A percentile compares a stretch with the other conserved stretches of the same genome.
Evolutionary conservation across 2,113 vertebrate species (phyloP).

Genomic region (Stigmatopora nigra): DNA sequence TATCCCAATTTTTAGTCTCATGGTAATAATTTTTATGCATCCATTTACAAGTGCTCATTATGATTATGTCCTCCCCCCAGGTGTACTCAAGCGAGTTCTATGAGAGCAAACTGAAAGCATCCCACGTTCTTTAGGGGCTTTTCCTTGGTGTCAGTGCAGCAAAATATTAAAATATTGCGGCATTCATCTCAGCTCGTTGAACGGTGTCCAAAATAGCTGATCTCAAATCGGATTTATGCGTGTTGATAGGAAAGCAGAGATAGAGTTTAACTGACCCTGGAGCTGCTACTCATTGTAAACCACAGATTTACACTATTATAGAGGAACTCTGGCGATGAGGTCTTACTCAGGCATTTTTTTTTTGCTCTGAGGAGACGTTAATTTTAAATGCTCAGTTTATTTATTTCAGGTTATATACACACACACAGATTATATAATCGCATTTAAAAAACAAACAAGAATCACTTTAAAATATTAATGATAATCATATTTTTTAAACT

Average conservation of each 20-base stretch:
- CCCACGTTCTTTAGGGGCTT: background rate
- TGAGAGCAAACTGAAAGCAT: background rate
- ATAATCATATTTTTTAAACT: too few relatives aligned
- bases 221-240: conserved; percentile 29
- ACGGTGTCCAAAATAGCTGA: conserved; percentile 18
- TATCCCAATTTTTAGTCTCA: background rate
- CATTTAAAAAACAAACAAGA: too few relatives aligned
- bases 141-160: conserved; percentile 1
- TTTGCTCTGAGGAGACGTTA: background rate
- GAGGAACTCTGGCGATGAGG: conserved; percentile 9
- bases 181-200: conserved; percentile 28
- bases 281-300: conserved; percentile 27
- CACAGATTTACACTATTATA: conserved; percentile 31
- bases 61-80: background rate
- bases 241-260: background rate
- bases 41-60: background rate
- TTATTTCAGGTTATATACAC: too few relatives aligned
- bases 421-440: too few relatives aligned
- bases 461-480: too few relatives aligned
- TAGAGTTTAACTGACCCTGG: conserved; percentile 35
- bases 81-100: background rate
- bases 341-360: conserved; percentile 36
- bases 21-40: background rate
- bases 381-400: too few relatives aligned
- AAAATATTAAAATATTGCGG: conserved; percentile 55